Conservation (phyloP, 1,140 invertebrate species). For the Drosophila trapezifrons region DNA sequence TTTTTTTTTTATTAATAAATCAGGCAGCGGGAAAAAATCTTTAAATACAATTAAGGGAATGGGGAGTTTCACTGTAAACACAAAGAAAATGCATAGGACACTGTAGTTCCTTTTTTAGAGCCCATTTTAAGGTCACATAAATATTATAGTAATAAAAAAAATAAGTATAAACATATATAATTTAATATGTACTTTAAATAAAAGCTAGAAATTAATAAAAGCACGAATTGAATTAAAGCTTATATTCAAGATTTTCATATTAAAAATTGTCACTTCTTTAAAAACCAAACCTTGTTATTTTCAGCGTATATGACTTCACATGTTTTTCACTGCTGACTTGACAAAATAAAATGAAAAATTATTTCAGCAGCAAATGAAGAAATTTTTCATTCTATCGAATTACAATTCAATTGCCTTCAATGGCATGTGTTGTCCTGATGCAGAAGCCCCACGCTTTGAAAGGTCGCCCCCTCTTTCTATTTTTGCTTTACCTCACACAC, state of each 20-base stretch:
- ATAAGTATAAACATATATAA: too few relatives aligned
- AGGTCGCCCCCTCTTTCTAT: neutral
- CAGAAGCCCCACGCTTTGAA: neutral
- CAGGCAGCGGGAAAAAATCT: neutral
- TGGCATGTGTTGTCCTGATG: slow-evolving; percentile 43
- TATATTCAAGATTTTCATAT: too few relatives aligned
- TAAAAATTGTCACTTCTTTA: too few relatives aligned
- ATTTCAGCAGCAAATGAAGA: slow-evolving; percentile 24
- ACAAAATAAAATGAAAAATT: slow-evolving; percentile 50
- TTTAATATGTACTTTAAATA: too few relatives aligned
- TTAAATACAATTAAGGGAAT: neutral
- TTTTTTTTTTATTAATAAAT: neutral
- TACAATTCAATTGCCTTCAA: slow-evolving; percentile 70
- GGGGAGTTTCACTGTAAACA: too few relatives aligned
- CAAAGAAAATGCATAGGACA: too few relatives aligned
- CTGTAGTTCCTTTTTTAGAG: too few relatives aligned
- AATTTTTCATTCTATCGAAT: slow-evolving; percentile 62
- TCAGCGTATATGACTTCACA: neutral
- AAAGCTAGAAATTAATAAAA: too few relatives aligned
- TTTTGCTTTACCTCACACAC: neutral
- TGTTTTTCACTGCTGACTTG: neutral
- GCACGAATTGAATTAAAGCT: too few relatives aligned
- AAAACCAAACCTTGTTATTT: neutral
- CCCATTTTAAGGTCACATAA: too few relatives aligned
- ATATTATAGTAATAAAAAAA: too few relatives aligned